Conservation (phyloP, 2,797 vertebrate genomes). For the Myiotriccus ornatus region DNA sequence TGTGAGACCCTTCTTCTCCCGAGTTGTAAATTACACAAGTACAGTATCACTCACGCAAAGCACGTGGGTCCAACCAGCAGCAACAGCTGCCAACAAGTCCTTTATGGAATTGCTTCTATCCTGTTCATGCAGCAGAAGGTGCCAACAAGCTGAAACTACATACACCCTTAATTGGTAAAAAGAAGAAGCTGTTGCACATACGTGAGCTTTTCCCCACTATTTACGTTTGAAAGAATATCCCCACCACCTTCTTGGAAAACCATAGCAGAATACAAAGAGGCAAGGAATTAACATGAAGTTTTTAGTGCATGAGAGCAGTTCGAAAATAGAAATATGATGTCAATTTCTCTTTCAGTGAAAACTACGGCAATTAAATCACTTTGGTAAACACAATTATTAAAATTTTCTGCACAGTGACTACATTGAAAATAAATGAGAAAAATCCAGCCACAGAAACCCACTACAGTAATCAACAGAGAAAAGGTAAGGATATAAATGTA, state of each 20-base stretch:
- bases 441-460: no score
- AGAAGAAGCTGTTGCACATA: background rate
- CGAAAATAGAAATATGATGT: slow-evolving; percentile 3
- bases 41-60: background rate
- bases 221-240: background rate
- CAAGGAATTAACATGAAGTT: background rate
- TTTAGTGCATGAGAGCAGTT: background rate
- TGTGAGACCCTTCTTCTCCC: background rate
- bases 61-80: background rate
- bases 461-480: background rate
- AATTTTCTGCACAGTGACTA: background rate
- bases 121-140: background rate
- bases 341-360: slow-evolving; percentile 7
- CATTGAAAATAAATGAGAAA: background rate
- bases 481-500: background rate
- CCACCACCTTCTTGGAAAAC: background rate
- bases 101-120: background rate
- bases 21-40: background rate
- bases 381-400: slow-evolving; percentile 13
- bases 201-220: background rate
- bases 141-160: background rate
- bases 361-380: background rate
- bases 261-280: background rate
- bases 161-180: background rate
- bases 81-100: background rate